Conservation (phyloP, 2,888 invertebrate genomes). For the Harmothoe impar region DNA sequence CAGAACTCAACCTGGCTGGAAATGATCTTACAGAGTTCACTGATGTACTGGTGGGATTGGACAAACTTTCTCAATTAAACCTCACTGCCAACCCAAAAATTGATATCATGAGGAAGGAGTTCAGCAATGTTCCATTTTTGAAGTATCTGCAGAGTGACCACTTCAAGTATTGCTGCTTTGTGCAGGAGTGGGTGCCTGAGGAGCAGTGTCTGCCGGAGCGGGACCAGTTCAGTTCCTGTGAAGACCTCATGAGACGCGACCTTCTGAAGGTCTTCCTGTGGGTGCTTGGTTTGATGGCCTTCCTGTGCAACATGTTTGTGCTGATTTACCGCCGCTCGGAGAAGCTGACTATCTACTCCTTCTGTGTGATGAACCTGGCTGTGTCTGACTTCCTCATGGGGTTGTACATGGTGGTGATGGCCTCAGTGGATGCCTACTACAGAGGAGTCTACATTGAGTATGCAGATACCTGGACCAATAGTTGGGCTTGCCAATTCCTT, state of each 20-base stretch:
- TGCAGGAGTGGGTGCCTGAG: constrained; percentile 30
- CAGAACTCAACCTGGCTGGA: not conserved
- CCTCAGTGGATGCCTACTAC: constrained; percentile 71
- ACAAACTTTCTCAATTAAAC: not conserved
- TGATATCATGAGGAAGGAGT: constrained; percentile 11
- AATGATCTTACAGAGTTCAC: not conserved
- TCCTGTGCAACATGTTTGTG: constrained; percentile 70
- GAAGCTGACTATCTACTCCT: constrained; percentile 57
- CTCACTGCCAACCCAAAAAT: not conserved
- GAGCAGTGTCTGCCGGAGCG: constrained; percentile 74
- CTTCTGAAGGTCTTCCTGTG: constrained; percentile 70
- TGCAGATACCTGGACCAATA: constrained; percentile 44
- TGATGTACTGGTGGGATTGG: not conserved
- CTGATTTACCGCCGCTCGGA: constrained; percentile 67
- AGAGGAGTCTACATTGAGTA: constrained; percentile 57
- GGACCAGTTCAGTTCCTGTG: constrained; percentile 73
- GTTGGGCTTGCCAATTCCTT: constrained; percentile 44
- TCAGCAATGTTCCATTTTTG: constrained; percentile 43
- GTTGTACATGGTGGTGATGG: constrained; percentile 72
- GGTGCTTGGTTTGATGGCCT: constrained; percentile 70
- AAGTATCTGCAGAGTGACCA: constrained; percentile 55
- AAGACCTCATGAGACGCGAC: constrained; percentile 71
- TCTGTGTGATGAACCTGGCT: constrained; percentile 68
- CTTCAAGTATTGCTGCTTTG: constrained; percentile 65
- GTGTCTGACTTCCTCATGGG: constrained; percentile 74